Percentiles rank a stretch among this genome's conserved stretches.
Conservation (phyloP, 2,797 vertebrate species). For the Tangara arthus region DNA sequence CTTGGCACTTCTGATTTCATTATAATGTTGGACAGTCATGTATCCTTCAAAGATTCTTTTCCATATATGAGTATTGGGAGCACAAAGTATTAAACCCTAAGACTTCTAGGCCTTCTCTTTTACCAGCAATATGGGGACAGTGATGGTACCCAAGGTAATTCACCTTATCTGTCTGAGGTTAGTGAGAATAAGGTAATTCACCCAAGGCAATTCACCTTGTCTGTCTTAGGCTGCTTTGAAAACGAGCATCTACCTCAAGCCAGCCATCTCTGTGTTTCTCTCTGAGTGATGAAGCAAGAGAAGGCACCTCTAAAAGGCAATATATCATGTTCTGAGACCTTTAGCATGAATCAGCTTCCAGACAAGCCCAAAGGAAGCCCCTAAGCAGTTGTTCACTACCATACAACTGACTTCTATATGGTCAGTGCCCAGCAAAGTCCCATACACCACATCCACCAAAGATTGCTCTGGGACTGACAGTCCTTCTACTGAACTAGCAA, state of each 20-base stretch:
- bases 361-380: background rate
- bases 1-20: background rate
- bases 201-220: background rate
- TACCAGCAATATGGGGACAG: background rate
- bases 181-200: background rate
- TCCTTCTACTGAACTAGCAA: background rate
- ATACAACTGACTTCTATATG: accelerated
- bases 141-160: background rate
- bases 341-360: background rate
- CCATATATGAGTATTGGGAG: background rate
- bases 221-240: background rate
- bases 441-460: accelerated
- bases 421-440: background rate
- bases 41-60: background rate
- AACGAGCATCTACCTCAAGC: background rate
- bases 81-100: background rate
- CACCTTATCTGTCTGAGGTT: background rate
- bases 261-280: background rate
- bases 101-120: background rate
- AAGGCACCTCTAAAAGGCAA: background rate
- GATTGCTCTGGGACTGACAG: background rate
- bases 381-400: background rate
- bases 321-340: background rate
- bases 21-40: background rate
- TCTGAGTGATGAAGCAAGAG: background rate